Evolutionary conservation across 1,140 invertebrate genomes (phyloP).

Genomic region (Drosophila oshimai): DNA sequence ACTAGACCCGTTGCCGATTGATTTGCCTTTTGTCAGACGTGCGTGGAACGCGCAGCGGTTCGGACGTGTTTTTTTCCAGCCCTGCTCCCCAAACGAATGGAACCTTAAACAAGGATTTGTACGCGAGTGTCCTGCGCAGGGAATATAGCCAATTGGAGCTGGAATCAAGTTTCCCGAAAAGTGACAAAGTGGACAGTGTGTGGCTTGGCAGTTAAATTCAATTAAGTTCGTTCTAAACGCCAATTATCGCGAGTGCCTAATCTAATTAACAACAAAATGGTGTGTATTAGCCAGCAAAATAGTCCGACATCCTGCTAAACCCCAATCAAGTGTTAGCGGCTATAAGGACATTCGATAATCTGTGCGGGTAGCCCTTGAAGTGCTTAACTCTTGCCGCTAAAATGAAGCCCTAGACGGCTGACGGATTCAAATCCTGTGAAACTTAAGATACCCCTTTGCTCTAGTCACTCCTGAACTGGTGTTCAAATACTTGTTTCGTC

Average conservation of each 20-base stretch:
- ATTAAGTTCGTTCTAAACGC: slow-evolving; percentile 57
- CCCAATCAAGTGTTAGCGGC: too few relatives aligned
- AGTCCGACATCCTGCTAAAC: not conserved
- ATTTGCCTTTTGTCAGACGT: slow-evolving; percentile 72
- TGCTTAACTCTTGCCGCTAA: slow-evolving; percentile 17
- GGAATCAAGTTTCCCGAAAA: not conserved
- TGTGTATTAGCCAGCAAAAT: slow-evolving; percentile 39
- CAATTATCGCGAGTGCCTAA: slow-evolving; percentile 60
- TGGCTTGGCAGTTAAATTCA: slow-evolving; percentile 23
- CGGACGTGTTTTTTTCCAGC: slow-evolving; percentile 67
- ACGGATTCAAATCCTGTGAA: slow-evolving; percentile 11
- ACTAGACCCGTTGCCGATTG: slow-evolving; percentile 50
- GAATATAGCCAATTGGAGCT: not conserved
- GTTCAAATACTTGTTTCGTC: not conserved
- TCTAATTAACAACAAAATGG: slow-evolving; percentile 74
- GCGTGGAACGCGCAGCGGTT: slow-evolving; percentile 72
- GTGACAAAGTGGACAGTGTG: not conserved
- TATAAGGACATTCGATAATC: slow-evolving; percentile 48
- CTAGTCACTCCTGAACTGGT: slow-evolving; percentile 9
- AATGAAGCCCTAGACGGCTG: slow-evolving; percentile 4
- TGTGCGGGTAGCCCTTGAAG: slow-evolving; percentile 37
- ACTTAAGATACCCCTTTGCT: slow-evolving; percentile 7
- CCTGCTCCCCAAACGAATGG: slow-evolving; percentile 1
- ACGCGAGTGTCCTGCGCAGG: slow-evolving; percentile 27
- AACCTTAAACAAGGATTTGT: slow-evolving; percentile 2